These are phyloP conservation scores for Squalus acanthias DNA, from an alignment of 2,797 vertebrate species.

Conservation along the genomic window DNA sequence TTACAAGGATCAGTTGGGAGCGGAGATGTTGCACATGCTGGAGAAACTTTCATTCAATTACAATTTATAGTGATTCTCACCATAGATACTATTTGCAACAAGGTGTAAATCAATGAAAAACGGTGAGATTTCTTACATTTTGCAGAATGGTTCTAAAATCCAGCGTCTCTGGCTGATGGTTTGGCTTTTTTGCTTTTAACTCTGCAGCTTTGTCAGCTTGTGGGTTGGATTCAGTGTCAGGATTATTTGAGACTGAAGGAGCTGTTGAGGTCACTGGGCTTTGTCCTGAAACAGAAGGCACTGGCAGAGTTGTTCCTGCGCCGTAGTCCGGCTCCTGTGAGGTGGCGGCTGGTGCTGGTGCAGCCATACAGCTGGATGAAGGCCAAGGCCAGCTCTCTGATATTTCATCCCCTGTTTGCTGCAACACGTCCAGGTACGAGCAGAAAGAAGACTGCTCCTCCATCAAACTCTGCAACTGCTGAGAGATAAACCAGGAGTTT, in stretches of 20 bases:
- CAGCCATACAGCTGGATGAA: not conserved
- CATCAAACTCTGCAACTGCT: conserved; percentile 55
- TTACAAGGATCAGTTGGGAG: not conserved
- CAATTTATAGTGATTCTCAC: not conserved
- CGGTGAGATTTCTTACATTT: conserved; percentile 40
- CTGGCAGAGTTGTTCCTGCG: not conserved
- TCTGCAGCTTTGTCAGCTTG: not conserved
- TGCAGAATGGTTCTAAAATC: conserved; percentile 44
- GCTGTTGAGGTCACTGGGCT: not conserved
- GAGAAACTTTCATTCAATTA: not conserved
- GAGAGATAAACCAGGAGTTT: conserved; percentile 50
- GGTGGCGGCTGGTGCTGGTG: not conserved
- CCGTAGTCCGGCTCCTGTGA: not conserved
- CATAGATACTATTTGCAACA: not conserved
- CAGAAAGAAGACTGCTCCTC: conserved; percentile 48
- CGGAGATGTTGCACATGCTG: not conserved
- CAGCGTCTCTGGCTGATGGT: conserved; percentile 39
- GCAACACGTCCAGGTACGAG: conserved; percentile 44
- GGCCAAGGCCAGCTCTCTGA: not conserved
- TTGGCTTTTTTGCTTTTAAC: conserved; percentile 42
- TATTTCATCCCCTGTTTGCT: conserved; percentile 41
- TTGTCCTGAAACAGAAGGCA: not conserved
- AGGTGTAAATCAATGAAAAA: not conserved
- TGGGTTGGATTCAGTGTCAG: not conserved
- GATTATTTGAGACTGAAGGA: not conserved